A percentile compares a stretch with the other conserved stretches of the same genome.
phyloP scores from a whole-genome alignment of 2,113 vertebrate genomes.

The Tyto alba region DNA sequence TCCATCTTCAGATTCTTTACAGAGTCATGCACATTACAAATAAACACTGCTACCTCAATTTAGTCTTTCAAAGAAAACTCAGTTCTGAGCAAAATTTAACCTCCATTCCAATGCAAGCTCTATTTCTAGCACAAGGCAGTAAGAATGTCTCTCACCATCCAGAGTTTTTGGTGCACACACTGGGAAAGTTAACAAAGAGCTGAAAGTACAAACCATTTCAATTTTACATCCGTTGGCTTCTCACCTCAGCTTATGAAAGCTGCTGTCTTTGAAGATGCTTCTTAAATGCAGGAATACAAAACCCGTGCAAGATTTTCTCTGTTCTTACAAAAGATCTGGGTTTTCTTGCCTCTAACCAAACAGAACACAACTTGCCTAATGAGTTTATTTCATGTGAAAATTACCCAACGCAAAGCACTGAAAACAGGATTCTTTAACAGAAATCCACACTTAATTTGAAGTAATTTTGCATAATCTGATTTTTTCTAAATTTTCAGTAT shows the following conservation, averaged over 20 bases:
- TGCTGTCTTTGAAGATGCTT: not conserved
- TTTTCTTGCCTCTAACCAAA: not conserved
- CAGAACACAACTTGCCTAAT: not conserved
- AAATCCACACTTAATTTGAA: not conserved
- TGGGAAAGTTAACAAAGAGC: not conserved
- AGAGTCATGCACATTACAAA: not conserved
- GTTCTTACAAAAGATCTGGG: not conserved
- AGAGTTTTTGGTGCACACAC: not conserved
- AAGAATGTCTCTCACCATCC: not conserved
- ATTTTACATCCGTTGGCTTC: not conserved
- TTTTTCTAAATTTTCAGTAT: not conserved
- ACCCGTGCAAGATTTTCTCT: not conserved
- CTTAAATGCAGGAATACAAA: not conserved
- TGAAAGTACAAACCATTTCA: not conserved
- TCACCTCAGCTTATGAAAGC: not conserved
- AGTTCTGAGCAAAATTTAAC: not conserved
- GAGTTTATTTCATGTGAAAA: not conserved
- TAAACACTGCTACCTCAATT: not conserved
- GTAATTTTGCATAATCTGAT: not conserved
- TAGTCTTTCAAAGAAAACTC: not conserved
- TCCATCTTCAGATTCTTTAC: not conserved
- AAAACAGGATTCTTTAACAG: not conserved
- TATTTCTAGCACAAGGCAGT: not conserved
- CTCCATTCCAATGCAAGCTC: not conserved
- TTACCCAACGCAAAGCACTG: not conserved